These are phyloP conservation scores for Frankliniella intonsa DNA, from an alignment of 2,888 invertebrate genomes.

Conservation along the genomic window DNA sequence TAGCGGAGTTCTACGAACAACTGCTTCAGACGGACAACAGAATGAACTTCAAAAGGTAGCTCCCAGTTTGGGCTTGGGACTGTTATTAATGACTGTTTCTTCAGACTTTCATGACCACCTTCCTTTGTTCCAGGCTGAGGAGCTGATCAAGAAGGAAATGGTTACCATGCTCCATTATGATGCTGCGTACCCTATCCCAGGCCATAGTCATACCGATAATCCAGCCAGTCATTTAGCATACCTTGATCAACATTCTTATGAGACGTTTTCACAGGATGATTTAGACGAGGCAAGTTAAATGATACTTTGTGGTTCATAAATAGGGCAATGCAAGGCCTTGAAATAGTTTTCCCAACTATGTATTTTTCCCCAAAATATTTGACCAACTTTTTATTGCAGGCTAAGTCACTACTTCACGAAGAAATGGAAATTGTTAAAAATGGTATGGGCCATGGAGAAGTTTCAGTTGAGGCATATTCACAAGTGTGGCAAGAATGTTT, in stretches of 20 bases:
- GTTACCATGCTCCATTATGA: conserved; percentile 91
- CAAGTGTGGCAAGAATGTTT: conserved; percentile 98
- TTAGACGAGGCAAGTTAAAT: conserved; percentile 49
- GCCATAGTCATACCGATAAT: conserved; percentile 43
- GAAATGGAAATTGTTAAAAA: conserved; percentile 88
- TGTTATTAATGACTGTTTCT: background rate
- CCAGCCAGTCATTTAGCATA: conserved; percentile 72
- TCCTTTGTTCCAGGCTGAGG: conserved; percentile 67
- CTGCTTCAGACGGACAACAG: conserved; percentile 69
- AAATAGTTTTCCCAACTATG: background rate
- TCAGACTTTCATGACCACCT: background rate
- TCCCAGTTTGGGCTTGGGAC: background rate
- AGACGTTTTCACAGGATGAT: conserved; percentile 64
- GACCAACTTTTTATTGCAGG: conserved; percentile 44
- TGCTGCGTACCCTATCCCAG: conserved; percentile 45
- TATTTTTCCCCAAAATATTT: conserved; percentile 27
- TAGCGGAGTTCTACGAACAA: conserved; percentile 70
- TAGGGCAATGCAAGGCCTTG: background rate
- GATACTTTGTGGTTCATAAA: background rate
- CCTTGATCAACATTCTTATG: conserved; percentile 81
- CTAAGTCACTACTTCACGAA: conserved; percentile 61
- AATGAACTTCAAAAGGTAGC: conserved; percentile 74
- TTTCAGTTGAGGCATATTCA: conserved; percentile 84
- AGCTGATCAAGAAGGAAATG: conserved; percentile 94
- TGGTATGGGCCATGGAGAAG: conserved; percentile 94